A percentile compares a stretch with the other conserved stretches of the same genome.
These are phyloP conservation scores for Tetrax tetrax DNA, from an alignment of 2,113 vertebrate genomes.

Conservation along the genomic window DNA sequence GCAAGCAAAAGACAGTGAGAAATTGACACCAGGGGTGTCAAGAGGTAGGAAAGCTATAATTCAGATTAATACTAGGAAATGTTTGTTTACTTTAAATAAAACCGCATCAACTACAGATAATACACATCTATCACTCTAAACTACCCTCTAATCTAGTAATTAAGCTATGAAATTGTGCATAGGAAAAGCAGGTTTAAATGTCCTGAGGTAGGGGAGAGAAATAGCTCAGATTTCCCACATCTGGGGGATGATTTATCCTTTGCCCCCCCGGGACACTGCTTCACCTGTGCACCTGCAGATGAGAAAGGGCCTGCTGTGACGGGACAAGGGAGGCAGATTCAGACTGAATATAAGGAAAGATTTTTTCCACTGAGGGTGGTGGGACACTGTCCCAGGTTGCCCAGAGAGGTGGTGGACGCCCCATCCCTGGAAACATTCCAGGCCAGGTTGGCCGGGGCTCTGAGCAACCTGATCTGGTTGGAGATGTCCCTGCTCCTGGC, in stretches of 20 bases:
- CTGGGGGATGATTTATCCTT: neutral
- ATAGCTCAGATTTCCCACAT: neutral
- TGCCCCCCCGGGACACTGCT: neutral
- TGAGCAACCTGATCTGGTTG: no score
- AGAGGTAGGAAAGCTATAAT: neutral
- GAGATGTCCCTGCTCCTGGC: no score
- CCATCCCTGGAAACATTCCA: no score
- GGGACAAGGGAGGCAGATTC: no score
- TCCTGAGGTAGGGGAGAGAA: neutral
- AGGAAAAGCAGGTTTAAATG: neutral
- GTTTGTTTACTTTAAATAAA: neutral
- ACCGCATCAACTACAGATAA: neutral
- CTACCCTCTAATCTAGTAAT: neutral
- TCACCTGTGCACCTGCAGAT: neutral
- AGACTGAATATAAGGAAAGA: no score
- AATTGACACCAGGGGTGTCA: neutral
- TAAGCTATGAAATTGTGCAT: neutral
- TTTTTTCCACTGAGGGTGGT: no score
- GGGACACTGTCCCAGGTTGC: no score
- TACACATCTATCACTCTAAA: neutral
- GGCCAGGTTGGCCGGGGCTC: no score
- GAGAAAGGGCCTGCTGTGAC: no score
- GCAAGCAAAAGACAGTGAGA: neutral
- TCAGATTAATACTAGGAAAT: neutral
- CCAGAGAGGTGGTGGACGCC: no score